Evolutionary conservation across 2,113 vertebrate species (phyloP), one percentile per base, ranked within the genome.

Genomic region (Hirundichthys speculiger): DNA sequence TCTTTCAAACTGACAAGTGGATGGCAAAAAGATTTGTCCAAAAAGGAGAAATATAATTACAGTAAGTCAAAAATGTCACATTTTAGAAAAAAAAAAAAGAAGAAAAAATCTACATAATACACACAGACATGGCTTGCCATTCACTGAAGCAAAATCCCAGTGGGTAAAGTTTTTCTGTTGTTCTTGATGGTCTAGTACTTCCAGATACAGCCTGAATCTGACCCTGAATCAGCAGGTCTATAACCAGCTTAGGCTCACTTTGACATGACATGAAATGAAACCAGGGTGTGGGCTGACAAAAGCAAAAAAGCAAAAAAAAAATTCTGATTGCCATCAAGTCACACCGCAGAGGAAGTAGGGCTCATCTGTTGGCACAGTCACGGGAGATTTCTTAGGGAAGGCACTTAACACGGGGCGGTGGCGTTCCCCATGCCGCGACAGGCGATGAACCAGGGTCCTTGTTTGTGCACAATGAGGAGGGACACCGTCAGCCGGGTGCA

Each of bases 321-420:
- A 79, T 87, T 87, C 80, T 91, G 90, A 91, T 90, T 89, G 90
- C 88, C 90, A 86, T 90, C 60, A 67, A 85, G 84, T 89, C 80
- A 77, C 90, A 79, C 90, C 86, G 90, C 74, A 82, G 85, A 83
- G 73, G 81, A 76, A 87, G 69, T 58, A 78, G 87, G 86, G 78
- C 83, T 91, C 82, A 87, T 87, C 71, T 58, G 77, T 91, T 89
- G 90, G 90, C 90, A 90, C 88, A 86, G 85, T 89, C 83, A 88
- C 85, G 81, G 78, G 77, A 73, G 70, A 73, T 83, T 84, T 77
- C 55, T 85, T 34, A 60, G 60, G 85, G 83, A 91, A 91, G 90
- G 90, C 90, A 91, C 90, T 91, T 89, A 73, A 85, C 88, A 87
- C 64, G 88, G 78, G 85, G 78, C 65, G 21, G 20, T 41, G 50